These are phyloP conservation scores for Myopa tessellatipennis DNA, from an alignment of 2,888 invertebrate species.

Conservation along the genomic window DNA sequence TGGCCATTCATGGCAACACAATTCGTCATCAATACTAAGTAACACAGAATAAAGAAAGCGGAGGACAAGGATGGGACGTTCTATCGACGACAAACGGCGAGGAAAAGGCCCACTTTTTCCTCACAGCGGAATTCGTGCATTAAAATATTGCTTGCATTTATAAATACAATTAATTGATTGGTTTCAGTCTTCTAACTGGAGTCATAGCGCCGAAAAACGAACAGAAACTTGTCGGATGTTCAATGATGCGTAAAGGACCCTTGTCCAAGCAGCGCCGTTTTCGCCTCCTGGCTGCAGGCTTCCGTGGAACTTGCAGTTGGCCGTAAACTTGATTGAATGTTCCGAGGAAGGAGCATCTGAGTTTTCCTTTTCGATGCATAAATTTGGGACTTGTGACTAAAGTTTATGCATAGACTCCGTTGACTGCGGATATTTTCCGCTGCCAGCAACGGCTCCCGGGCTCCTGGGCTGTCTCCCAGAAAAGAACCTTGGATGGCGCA, in stretches of 20 bases:
- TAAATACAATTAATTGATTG: constrained; percentile 48
- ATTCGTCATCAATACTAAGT: too few species aligned
- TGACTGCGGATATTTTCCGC: neutral
- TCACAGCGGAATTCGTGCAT: too few species aligned
- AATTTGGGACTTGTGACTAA: constrained; percentile 22
- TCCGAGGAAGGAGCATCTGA: neutral
- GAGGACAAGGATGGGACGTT: too few species aligned
- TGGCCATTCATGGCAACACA: too few species aligned
- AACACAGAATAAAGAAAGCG: too few species aligned
- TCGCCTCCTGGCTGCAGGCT: neutral
- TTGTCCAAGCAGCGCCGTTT: constrained; percentile 6
- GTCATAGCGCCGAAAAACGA: too few species aligned
- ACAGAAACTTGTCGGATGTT: constrained; percentile 8
- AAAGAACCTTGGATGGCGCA: neutral
- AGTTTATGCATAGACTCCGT: constrained; percentile 23
- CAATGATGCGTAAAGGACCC: constrained; percentile 23
- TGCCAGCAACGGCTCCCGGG: neutral
- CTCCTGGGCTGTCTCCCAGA: neutral
- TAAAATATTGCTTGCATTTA: constrained; percentile 41
- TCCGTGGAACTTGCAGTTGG: neutral
- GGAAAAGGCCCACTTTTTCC: too few species aligned
- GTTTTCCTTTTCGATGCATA: constrained; percentile 27
- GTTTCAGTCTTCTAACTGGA: constrained; percentile 2
- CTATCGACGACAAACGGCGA: too few species aligned
- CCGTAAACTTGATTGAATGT: constrained; percentile 34